Evolutionary conservation across 1,140 invertebrate genomes (phyloP).

Genomic region (Sminthurinus signatus): DNA sequence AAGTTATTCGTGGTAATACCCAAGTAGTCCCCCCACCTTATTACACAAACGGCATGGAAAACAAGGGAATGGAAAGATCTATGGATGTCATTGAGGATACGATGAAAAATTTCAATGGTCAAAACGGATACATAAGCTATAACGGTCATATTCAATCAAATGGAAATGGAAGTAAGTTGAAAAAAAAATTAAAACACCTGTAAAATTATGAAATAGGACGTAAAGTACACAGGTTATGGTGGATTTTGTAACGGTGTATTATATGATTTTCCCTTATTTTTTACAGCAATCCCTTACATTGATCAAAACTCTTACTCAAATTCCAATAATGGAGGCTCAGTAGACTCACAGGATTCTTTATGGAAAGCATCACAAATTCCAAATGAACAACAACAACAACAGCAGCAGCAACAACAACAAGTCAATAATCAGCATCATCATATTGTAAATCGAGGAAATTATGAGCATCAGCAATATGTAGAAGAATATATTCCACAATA

Average conservation of each 20-base stretch:
- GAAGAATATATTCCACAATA: conserved; percentile 55
- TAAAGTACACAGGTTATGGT: background rate
- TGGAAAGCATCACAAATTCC: conserved; percentile 72
- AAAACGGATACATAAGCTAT: conserved; percentile 78
- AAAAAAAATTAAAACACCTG: background rate
- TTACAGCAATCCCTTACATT: conserved; percentile 68
- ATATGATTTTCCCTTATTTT: no score
- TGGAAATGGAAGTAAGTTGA: conserved; percentile 40
- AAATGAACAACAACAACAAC: no score
- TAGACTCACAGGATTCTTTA: conserved; percentile 88
- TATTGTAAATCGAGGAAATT: conserved; percentile 30
- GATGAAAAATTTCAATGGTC: conserved; percentile 66
- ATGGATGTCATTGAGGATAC: conserved; percentile 75
- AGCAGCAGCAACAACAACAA: conserved; percentile 4
- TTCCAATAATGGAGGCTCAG: conserved; percentile 84
- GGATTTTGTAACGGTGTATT: no score
- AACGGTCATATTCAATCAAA: conserved; percentile 43
- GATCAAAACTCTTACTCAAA: conserved; percentile 81
- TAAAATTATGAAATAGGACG: background rate
- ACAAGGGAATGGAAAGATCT: conserved; percentile 80
- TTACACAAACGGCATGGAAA: conserved; percentile 74
- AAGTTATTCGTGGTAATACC: conserved; percentile 72
- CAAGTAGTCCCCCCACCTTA: conserved; percentile 79
- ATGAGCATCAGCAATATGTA: conserved; percentile 36
- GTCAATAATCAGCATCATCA: conserved; percentile 19